phyloP scores from a whole-genome alignment of 2,797 vertebrate genomes.

The Scomberomorus guttatus region DNA sequence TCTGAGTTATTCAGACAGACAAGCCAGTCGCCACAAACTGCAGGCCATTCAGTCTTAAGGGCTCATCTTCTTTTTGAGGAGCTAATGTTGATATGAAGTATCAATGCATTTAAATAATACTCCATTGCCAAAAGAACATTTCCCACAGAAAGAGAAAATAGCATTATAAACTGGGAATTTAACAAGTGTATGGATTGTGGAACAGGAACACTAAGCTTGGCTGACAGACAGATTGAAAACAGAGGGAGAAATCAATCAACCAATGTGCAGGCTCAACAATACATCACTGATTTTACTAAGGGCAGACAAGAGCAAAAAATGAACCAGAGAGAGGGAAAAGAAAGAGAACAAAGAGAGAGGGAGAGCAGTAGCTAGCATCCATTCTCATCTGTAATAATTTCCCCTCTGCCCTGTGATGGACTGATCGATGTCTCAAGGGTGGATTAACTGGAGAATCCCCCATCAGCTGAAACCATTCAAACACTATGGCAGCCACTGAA shows the following conservation, averaged over 20 bases:
- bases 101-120: conserved; percentile 51
- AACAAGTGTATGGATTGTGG: conserved; percentile 68
- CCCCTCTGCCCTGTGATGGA: conserved; percentile 56
- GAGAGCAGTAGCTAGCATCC: conserved; percentile 38
- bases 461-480: conserved; percentile 59
- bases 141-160: conserved; percentile 53
- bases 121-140: conserved; percentile 34
- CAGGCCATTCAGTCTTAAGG: conserved; percentile 6
- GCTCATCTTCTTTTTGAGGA: conserved; percentile 20
- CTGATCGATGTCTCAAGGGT: conserved; percentile 63
- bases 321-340: conserved; percentile 41
- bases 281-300: conserved; percentile 70
- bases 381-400: conserved; percentile 70
- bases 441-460: conserved; percentile 64
- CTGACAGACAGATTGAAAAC: conserved; percentile 78
- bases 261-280: conserved; percentile 72
- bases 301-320: conserved; percentile 48
- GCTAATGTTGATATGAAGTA: conserved; percentile 31
- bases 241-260: conserved; percentile 77
- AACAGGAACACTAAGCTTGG: conserved; percentile 58
- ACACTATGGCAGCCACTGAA: conserved; percentile 49
- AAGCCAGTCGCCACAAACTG: not conserved
- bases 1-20: conserved; percentile 4
- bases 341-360: conserved; percentile 61
- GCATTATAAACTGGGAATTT: conserved; percentile 64